Evolutionary conservation across 2,113 vertebrate genomes (phyloP).

Genomic region (Myrmecobius fasciatus): DNA sequence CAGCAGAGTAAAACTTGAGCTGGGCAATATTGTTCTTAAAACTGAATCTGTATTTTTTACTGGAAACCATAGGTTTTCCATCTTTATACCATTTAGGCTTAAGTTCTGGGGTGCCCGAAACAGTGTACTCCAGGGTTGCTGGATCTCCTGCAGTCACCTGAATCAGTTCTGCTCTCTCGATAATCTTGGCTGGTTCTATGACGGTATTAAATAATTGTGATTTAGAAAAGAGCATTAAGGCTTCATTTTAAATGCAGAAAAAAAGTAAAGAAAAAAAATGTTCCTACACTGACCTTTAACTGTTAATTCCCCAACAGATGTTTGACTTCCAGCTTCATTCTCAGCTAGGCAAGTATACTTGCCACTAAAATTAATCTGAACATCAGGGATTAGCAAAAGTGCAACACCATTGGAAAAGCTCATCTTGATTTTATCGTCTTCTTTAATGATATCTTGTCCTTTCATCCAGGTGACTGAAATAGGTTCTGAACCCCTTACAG

Average conservation of each 20-base stretch:
- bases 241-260: slow-evolving; percentile 32
- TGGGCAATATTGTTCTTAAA: slow-evolving; percentile 94
- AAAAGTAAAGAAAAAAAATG: slow-evolving; percentile 10
- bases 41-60: slow-evolving; percentile 95
- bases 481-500: slow-evolving; percentile 93
- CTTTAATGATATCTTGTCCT: slow-evolving; percentile 92
- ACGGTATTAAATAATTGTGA: slow-evolving; percentile 81
- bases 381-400: slow-evolving; percentile 87
- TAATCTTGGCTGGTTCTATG: slow-evolving; percentile 95
- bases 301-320: slow-evolving; percentile 92
- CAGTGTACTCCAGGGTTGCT: slow-evolving; percentile 92
- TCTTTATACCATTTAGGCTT: slow-evolving; percentile 98
- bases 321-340: slow-evolving; percentile 97
- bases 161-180: slow-evolving; percentile 93
- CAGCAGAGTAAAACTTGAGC: slow-evolving; percentile 94
- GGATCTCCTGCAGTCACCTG: slow-evolving; percentile 96
- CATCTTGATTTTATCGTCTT: slow-evolving; percentile 93
- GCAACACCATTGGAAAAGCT: slow-evolving; percentile 92
- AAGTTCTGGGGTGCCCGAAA: slow-evolving; percentile 95
- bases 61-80: slow-evolving; percentile 91
- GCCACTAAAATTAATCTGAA: slow-evolving; percentile 89
- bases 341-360: slow-evolving; percentile 96
- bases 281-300: slow-evolving; percentile 94
- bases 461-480: slow-evolving; percentile 95
- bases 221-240: slow-evolving; percentile 61